These are phyloP conservation scores for Trichacis sp. DNA, from an alignment of 2,888 invertebrate genomes.

Conservation along the genomic window DNA sequence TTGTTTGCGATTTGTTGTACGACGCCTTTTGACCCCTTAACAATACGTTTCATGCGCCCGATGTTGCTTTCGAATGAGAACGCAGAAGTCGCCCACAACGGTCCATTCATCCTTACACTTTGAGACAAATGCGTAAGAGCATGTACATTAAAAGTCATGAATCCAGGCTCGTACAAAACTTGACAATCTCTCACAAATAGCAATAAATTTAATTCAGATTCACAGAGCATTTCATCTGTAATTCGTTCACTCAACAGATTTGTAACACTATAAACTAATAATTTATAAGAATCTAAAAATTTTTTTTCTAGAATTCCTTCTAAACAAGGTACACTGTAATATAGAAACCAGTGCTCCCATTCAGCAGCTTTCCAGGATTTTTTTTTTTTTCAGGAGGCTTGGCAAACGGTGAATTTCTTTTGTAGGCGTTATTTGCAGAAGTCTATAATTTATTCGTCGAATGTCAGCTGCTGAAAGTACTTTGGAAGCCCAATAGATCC, in stretches of 20 bases:
- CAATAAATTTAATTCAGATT: slow-evolving; percentile 11
- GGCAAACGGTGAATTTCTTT: slow-evolving; percentile 19
- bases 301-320: slow-evolving; percentile 5
- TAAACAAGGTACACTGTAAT: slow-evolving; percentile 19
- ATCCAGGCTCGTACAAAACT: slow-evolving; percentile 2
- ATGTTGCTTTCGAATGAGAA: slow-evolving; percentile 20
- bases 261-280: slow-evolving; percentile 14
- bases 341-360: slow-evolving; percentile 17
- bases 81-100: slow-evolving; percentile 15
- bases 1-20: slow-evolving; percentile 12
- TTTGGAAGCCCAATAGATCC: slow-evolving; percentile 15
- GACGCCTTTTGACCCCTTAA: slow-evolving; percentile 11
- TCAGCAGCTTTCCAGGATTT: slow-evolving; percentile 19
- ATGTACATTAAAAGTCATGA: slow-evolving; percentile 18
- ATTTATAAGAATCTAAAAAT: slow-evolving; percentile 11
- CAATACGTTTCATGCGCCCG: slow-evolving; percentile 9
- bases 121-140: slow-evolving; percentile 3
- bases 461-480: slow-evolving; percentile 11
- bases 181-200: slow-evolving; percentile 16
- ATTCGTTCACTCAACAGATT: slow-evolving; percentile 11
- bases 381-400: background rate
- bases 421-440: slow-evolving; percentile 17
- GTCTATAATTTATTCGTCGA: slow-evolving; percentile 9
- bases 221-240: slow-evolving; percentile 1
- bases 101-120: slow-evolving; percentile 13